Evolutionary conservation across 2,888 invertebrate species (phyloP), one percentile per base, ranked within the genome.

Genomic region (Ecdyonurus torrentis): DNA sequence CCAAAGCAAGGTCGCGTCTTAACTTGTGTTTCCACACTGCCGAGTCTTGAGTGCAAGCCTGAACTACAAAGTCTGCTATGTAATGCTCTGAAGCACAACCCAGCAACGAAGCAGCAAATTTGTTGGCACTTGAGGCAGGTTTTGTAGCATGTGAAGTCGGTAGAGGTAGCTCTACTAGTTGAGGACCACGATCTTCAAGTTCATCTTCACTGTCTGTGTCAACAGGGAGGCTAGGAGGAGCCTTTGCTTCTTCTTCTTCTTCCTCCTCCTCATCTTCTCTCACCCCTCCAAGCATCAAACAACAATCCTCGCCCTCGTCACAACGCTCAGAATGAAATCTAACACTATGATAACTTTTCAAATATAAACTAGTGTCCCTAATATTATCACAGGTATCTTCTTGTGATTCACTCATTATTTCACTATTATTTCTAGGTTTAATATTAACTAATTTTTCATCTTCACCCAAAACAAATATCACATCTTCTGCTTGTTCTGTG

Each of bases 1-100:
- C 74, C 65, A 81, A 69, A 60, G 75, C 72, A 59, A 83, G 71
- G 71, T 82, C 81, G 66, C 76, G 77, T 64, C 76, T 76, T 53
- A 83, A 71, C 65, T 72, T 72, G 62, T 73, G 71, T 72, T 85
- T 84, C 84, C 85, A 86, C 62, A 74, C 74, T 5, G 73, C 72
- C 25, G 81, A 80, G 23, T 79, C 78, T 18, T 80, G 76, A 63
- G 78, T 75, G 60, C 63, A 67, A 67, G 73, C 86, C 78, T 90
- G 90, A 70, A 89, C 77, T 66, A 87, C 83, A 81, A 89, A 83
- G 77, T 86, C 85, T 69, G 87, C 81, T 72, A 85, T 80, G 73
- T 86, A 87, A 70, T 82, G 82, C 70, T 84, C 82, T 63, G 79
- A 80, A 60, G 84, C 74, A 59, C 81, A 83, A 24, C 84, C 80